phyloP scores from a whole-genome alignment of 2,797 vertebrate genomes.

The Melanotaenia trifasciata region DNA sequence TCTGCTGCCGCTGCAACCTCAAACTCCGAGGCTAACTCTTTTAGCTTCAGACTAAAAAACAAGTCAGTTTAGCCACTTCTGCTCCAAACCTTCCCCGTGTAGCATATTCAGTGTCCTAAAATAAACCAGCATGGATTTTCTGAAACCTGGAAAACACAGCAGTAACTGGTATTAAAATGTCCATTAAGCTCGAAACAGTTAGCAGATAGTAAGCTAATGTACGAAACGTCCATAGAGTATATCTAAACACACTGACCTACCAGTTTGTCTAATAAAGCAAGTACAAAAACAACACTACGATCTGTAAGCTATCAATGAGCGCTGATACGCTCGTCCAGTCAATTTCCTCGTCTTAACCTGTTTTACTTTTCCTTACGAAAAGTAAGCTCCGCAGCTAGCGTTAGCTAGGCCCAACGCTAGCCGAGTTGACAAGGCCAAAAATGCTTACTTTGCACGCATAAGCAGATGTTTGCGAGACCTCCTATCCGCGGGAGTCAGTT shows the following conservation, averaged over 20 bases:
- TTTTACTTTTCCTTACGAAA: slow-evolving; percentile 58
- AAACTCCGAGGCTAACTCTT: neutral
- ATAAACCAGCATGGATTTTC: too few species aligned
- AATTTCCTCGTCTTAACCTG: slow-evolving; percentile 63
- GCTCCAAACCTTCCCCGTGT: neutral
- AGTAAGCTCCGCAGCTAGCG: slow-evolving; percentile 55
- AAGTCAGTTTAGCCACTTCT: neutral
- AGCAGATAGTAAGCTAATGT: slow-evolving; percentile 43
- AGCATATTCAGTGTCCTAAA: neutral
- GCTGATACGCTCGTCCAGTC: neutral
- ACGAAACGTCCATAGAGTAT: neutral
- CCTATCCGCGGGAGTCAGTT: neutral
- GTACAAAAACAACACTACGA: neutral
- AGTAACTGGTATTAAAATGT: neutral
- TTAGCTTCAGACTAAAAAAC: neutral
- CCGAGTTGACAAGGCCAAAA: slow-evolving; percentile 55
- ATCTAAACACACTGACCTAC: neutral
- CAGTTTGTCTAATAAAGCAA: accelerated
- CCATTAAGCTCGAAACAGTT: slow-evolving; percentile 20
- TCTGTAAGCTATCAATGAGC: neutral
- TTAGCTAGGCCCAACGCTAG: slow-evolving; percentile 65
- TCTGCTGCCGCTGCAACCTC: neutral
- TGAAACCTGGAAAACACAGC: neutral
- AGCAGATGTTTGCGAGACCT: slow-evolving; percentile 14
- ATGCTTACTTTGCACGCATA: slow-evolving; percentile 17